phyloP scores from a whole-genome alignment of 2,888 invertebrate genomes.

The Diaprepes abbreviatus region DNA sequence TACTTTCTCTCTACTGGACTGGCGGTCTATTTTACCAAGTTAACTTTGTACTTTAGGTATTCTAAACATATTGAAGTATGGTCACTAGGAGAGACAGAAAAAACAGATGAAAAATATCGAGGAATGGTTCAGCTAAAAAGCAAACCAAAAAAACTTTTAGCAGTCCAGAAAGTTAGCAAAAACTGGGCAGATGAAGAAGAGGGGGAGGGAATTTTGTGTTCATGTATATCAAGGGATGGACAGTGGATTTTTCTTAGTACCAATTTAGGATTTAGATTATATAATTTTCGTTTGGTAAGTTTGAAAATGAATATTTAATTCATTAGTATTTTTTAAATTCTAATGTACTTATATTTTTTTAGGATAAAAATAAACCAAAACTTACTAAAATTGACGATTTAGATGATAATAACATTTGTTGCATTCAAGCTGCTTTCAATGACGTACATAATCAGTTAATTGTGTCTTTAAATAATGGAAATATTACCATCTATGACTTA shows the following conservation, averaged over 20 bases:
- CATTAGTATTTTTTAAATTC: too few species aligned
- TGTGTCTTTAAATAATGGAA: conserved; percentile 64
- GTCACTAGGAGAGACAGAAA: conserved; percentile 71
- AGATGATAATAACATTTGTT: conserved; percentile 52
- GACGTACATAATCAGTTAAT: conserved; percentile 66
- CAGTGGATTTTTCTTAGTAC: conserved; percentile 84
- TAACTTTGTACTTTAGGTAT: too few species aligned
- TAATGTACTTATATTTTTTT: conserved; percentile 49
- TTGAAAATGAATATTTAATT: conserved; percentile 4
- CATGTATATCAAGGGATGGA: conserved; percentile 79
- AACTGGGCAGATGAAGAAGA: conserved; percentile 65
- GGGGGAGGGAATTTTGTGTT: conserved; percentile 78
- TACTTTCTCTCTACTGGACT: too few species aligned
- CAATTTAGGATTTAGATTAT: conserved; percentile 75
- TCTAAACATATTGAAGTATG: conserved; percentile 73
- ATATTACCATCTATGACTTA: conserved; percentile 66
- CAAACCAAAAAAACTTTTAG: conserved; percentile 78
- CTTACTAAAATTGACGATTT: conserved; percentile 63
- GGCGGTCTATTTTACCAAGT: too few species aligned
- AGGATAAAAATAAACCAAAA: conserved; percentile 56
- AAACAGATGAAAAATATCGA: conserved; percentile 58
- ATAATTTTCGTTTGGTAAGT: conserved; percentile 74
- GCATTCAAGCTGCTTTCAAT: conserved; percentile 66
- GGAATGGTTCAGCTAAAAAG: conserved; percentile 65
- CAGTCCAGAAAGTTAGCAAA: conserved; percentile 72